Base-by-base conservation (phyloP, 64 coral and sea anemone genomes). In the Montipora capricornis region DNA sequence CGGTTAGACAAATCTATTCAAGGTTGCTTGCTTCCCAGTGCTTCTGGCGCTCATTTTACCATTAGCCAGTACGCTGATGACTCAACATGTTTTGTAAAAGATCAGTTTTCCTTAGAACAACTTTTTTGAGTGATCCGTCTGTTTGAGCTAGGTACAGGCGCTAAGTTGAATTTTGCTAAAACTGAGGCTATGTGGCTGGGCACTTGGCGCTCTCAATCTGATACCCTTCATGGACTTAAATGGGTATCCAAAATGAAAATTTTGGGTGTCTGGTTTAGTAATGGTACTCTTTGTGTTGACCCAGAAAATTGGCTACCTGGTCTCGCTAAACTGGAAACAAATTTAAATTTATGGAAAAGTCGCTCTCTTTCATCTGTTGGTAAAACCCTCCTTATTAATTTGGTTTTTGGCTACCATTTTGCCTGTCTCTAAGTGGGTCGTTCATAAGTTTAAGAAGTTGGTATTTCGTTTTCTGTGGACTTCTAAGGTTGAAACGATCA, bases 101-200 rank as follows among this genome's bases (percentile, higher is more conserved):
- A 83, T 55, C 12, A 2, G 17, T 64, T 13, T 15, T 94, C 69
- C 0, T 4, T 90, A 13, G 10, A 49, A 4, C 68, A 17, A 9
- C 76, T 94, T 1, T 64, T 90, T 22, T 8, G 22, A 5, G 2
- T 94, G 1, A n/a, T 89, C 2, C 3, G 64, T 1, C 49, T 37
- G n/a, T 89, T 82, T 83, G 87, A 45, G 5, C 0, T 4, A 6
- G 92, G 73, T 4, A 69, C 82, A 4, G 81, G 82, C 0, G 82
- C 91, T 0, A 93, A 53, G 51, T 78, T 78, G 16, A 94, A 89
- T 61, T 3, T 47, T 2, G 29, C n/a, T 10, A 94, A 94, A 19
- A 88, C 87, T 53, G 76, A 94, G 44, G 69, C 87, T 0, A 66
- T 89, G 87, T 94, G 87, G 86, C 6, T 94, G 7, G 93, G 87